Evolutionary conservation across 2,888 invertebrate species (phyloP), one percentile per base, ranked within the genome.

Genomic region (Drosophila anomelani): DNA sequence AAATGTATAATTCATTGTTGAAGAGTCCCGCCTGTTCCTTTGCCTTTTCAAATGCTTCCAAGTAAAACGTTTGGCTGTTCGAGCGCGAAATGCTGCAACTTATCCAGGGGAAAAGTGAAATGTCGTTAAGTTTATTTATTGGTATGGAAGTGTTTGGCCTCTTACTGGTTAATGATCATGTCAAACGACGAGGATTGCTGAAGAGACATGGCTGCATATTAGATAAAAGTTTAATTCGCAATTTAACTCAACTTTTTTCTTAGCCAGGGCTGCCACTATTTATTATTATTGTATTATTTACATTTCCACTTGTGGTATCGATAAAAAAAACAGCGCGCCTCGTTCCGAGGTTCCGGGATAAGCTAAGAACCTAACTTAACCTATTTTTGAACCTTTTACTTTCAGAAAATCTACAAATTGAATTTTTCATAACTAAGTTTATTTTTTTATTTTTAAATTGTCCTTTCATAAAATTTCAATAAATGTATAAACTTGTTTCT

Each of bases 361-460:
- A 4, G 26, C 26, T 26, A 26, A 26, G 20, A 20, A 20, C 20
- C 20, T 20, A 20, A 20, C 20, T 20, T 20, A 20, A 20, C 20
- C 20, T 20, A 20, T 26, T 26, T 26, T 26, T 26, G 5, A 5
- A 26, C 5, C 26, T 26, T 26, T 26, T 26, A 26, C 4, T 26
- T 26, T 26, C 26, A 26, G 26, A 4, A 26, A 26, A 26, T 4
- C 26, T 26, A 26, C 5, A 4, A 20, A 20, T 20, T 26, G 26
- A 26, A 1, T 26, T 26, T 26, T 26, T 26, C 26, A 26, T 4
- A 96, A 96, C 6, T 96, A 96, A 54, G 96, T 95, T 1, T 96
- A 96, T 92, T 96, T 96, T 1, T 44, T 4, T 8, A 15, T 13
- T 23, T 44, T 44, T 4, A 44, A 44, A 44, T 26, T 44, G 23